A percentile compares a stretch with the other conserved stretches of the same genome.
Conservation (phyloP, 2,797 vertebrate genomes). For the Eospalax fontanierii region DNA sequence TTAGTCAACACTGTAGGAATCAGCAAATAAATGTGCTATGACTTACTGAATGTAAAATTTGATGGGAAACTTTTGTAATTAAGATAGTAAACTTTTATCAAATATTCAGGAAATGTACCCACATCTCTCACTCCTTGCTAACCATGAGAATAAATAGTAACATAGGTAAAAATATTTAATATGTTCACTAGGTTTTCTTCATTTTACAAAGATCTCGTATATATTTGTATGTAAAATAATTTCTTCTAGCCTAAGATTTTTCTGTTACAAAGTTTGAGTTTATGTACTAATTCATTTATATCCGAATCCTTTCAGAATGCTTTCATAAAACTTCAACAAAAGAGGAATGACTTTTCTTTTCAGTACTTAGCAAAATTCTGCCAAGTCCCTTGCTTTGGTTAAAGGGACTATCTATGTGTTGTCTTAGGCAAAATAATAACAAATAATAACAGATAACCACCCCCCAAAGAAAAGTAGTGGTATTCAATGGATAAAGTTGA, state of each 20-base stretch:
- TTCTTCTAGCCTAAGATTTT: conserved; percentile 12
- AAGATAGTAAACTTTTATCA: conserved; percentile 61
- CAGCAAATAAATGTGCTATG: conserved; percentile 52
- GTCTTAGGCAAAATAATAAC: background rate
- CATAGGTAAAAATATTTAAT: background rate
- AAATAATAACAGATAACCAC: background rate
- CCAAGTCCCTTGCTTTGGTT: background rate
- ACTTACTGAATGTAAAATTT: background rate
- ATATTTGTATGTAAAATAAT: background rate
- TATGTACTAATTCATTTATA: background rate
- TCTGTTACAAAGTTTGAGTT: conserved; percentile 10
- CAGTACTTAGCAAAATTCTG: conserved; percentile 46
- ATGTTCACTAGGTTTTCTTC: conserved; percentile 11
- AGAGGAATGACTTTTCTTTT: conserved; percentile 31
- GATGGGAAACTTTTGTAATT: conserved; percentile 30
- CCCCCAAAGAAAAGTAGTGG: background rate
- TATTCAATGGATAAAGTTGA: background rate
- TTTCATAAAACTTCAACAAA: conserved; percentile 15
- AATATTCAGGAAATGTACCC: background rate
- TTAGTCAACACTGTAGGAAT: background rate
- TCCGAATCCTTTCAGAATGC: background rate
- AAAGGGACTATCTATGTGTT: background rate
- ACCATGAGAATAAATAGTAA: background rate
- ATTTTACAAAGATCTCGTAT: conserved; percentile 35
- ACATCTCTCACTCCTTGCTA: conserved; percentile 17